phyloP scores from a whole-genome alignment of 2,113 vertebrate genomes.

The Herpailurus yagouaroundi region DNA sequence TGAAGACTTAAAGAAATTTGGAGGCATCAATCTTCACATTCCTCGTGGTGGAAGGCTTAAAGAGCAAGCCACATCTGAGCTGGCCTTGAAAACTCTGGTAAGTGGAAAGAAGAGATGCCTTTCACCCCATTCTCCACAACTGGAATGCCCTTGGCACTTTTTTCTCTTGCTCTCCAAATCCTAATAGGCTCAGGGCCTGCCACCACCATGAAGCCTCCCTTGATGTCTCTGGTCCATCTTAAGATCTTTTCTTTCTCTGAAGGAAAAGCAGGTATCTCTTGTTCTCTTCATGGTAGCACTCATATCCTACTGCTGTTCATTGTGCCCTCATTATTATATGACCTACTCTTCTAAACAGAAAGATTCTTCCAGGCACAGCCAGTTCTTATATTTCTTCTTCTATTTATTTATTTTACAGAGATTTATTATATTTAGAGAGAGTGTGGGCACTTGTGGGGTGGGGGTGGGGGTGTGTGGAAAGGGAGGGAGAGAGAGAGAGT shows the following conservation, averaged over 20 bases:
- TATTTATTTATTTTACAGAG: too few relatives aligned
- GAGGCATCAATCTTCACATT: neutral
- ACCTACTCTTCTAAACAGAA: neutral
- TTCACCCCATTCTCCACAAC: neutral
- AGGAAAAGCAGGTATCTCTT: neutral
- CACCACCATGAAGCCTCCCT: neutral
- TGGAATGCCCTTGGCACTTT: neutral
- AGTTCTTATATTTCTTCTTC: neutral
- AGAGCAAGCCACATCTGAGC: neutral
- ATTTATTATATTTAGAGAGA: too few relatives aligned
- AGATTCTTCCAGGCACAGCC: neutral
- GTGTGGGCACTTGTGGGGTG: too few relatives aligned
- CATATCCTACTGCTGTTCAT: neutral
- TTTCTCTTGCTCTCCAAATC: neutral
- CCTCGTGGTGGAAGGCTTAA: neutral
- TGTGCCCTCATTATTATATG: neutral
- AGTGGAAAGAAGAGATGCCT: neutral
- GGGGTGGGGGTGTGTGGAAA: too few relatives aligned
- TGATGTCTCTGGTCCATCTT: neutral
- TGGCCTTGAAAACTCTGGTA: neutral
- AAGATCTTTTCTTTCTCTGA: neutral
- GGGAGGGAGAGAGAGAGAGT: too few relatives aligned
- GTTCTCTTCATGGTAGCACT: neutral
- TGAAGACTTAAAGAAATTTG: neutral
- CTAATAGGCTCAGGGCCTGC: neutral